phyloP scores from a whole-genome alignment of 2,797 vertebrate species.

The Sternarchorhynchus goeldii region DNA sequence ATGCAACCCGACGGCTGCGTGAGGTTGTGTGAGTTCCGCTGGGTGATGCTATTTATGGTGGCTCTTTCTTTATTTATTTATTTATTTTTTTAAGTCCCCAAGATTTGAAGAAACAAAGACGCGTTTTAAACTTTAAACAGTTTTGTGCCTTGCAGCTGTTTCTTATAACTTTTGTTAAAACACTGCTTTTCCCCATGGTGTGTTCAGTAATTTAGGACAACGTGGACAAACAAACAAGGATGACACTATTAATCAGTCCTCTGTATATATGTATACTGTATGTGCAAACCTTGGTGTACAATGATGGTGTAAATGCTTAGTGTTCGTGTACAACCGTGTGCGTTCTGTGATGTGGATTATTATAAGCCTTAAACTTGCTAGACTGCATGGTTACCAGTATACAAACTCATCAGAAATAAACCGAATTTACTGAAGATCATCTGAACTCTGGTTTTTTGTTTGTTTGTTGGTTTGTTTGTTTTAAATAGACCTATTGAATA shows the following conservation, averaged over 20 bases:
- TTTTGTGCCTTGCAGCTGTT: conserved; percentile 97
- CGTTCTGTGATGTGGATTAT: conserved; percentile 90
- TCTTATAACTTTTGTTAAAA: conserved; percentile 86
- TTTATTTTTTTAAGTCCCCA: conserved; percentile 79
- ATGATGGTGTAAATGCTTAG: conserved; percentile 85
- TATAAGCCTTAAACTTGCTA: conserved; percentile 87
- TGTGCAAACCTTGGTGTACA: conserved; percentile 84
- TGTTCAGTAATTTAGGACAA: conserved; percentile 63
- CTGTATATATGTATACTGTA: conserved; percentile 89
- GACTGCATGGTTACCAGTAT: conserved; percentile 92
- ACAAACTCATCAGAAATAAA: conserved; percentile 86
- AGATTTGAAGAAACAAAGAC: conserved; percentile 67
- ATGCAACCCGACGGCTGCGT: conserved; percentile 87
- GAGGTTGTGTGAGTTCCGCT: conserved; percentile 81
- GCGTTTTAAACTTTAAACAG: conserved; percentile 70
- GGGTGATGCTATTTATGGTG: conserved; percentile 73
- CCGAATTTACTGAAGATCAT: conserved; percentile 80
- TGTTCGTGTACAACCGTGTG: conserved; percentile 80
- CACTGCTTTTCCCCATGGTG: conserved; percentile 80
- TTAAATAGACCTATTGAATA: not conserved
- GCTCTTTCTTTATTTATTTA: conserved; percentile 69
- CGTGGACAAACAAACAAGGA: conserved; percentile 70
- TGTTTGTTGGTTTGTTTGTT: not conserved
- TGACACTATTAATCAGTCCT: conserved; percentile 81
- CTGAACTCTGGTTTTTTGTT: conserved; percentile 24